Conservation (phyloP, 2,797 vertebrate genomes). For the Synaphobranchus kaupii region DNA sequence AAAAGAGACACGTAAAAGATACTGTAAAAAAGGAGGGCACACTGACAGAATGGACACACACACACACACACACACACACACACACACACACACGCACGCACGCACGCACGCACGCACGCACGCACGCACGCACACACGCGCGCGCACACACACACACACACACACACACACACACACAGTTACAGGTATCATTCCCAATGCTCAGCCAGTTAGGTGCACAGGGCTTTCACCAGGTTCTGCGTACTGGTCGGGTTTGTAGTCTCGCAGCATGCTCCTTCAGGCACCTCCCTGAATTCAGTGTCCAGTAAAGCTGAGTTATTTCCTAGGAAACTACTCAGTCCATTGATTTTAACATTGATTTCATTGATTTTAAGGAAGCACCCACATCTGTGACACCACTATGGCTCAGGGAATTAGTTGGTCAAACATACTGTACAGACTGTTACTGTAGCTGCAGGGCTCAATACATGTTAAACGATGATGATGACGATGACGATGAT, state of each 20-base stretch:
- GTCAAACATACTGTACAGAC: too few relatives aligned
- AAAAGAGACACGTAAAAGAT: neutral
- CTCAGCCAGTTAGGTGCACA: neutral
- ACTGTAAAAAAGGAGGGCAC: neutral
- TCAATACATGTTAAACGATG: neutral
- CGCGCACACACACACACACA: neutral
- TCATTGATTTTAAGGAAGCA: neutral
- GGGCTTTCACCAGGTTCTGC: neutral
- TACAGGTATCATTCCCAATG: neutral
- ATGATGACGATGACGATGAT: neutral
- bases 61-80: neutral
- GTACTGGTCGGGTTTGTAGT: neutral
- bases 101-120: too few relatives aligned
- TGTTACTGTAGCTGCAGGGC: neutral
- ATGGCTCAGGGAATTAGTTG: neutral
- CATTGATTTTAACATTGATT: constrained; percentile 4
- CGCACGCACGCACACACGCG: neutral
- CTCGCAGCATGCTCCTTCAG: neutral
- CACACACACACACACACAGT: neutral
- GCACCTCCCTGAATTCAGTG: neutral
- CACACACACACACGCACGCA: too few relatives aligned
- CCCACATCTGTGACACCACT: neutral
- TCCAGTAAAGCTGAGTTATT: neutral
- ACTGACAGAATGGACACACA: neutral
- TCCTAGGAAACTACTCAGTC: neutral